Conservation (phyloP, 2,888 invertebrate species). For the Argyresthia albistria region DNA sequence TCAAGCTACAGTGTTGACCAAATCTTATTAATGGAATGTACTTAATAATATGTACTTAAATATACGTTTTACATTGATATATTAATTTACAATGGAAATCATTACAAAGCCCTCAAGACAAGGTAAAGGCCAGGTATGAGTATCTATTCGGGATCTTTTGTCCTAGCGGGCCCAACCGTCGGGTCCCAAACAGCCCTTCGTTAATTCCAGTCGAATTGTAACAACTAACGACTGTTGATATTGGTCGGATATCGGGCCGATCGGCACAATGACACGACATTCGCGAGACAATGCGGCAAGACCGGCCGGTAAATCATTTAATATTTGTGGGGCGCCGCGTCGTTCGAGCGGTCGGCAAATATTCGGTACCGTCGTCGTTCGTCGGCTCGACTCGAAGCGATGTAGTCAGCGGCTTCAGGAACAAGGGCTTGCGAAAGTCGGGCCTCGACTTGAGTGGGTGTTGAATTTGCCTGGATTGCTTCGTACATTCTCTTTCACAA, state of each 20-base stretch:
- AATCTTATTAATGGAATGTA: too few species aligned
- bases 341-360: conserved; percentile 49
- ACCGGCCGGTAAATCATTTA: conserved; percentile 57
- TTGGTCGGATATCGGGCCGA: conserved; percentile 23
- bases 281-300: conserved; percentile 60
- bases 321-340: conserved; percentile 35
- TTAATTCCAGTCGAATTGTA: conserved; percentile 35
- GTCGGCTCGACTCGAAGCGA: neutral
- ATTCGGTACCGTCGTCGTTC: conserved; percentile 18
- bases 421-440: neutral
- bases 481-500: neutral
- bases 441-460: neutral
- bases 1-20: too few species aligned
- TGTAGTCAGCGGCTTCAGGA: neutral
- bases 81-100: too few species aligned
- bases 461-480: neutral
- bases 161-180: conserved; percentile 9
- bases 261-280: conserved; percentile 27
- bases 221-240: conserved; percentile 62
- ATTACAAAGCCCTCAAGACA: too few species aligned
- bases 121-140: too few species aligned
- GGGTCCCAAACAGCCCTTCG: conserved; percentile 16
- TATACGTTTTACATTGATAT: too few species aligned
- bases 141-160: neutral
- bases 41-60: too few species aligned